Conservation (phyloP, 1,140 invertebrate genomes). For the Aphidius ervi region DNA sequence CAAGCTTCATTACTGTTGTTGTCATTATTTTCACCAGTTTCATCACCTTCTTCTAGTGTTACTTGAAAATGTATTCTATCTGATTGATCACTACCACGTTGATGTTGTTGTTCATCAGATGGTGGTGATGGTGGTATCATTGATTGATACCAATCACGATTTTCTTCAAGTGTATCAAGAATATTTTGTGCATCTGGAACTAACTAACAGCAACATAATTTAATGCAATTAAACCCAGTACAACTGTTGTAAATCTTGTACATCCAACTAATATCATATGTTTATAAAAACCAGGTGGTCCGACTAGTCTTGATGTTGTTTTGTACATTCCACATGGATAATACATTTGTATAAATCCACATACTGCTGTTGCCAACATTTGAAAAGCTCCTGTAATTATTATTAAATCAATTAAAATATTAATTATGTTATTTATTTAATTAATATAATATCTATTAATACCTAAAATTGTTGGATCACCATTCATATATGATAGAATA, state of each 20-base stretch:
- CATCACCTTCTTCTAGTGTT: slow-evolving; percentile 78
- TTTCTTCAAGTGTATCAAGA: slow-evolving; percentile 95
- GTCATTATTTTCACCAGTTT: slow-evolving; percentile 58
- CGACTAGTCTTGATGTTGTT: slow-evolving; percentile 57
- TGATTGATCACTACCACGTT: slow-evolving; percentile 46
- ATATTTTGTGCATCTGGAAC: slow-evolving; percentile 98
- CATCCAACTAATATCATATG: slow-evolving; percentile 76
- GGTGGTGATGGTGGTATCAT: slow-evolving; percentile 78
- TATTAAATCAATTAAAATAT: slow-evolving; percentile 60
- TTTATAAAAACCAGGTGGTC: slow-evolving; percentile 69
- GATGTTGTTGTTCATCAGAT: slow-evolving; percentile 38
- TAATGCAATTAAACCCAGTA: slow-evolving; percentile 72
- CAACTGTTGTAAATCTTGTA: slow-evolving; percentile 72
- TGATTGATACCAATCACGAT: slow-evolving; percentile 95
- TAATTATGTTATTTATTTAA: not conserved
- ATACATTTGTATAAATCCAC: slow-evolving; percentile 75
- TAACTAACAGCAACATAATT: slow-evolving; percentile 81
- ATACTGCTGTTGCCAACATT: slow-evolving; percentile 73
- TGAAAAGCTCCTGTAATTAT: slow-evolving; percentile 60
- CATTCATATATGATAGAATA: slow-evolving; percentile 71
- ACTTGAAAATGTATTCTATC: slow-evolving; percentile 71
- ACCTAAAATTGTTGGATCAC: slow-evolving; percentile 78
- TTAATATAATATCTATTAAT: slow-evolving; percentile 33
- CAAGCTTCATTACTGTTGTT: slow-evolving; percentile 38
- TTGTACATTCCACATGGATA: slow-evolving; percentile 72